These are phyloP conservation scores for Philypnodon macrostomus DNA, from an alignment of 2,797 vertebrate genomes.

Conservation along the genomic window DNA sequence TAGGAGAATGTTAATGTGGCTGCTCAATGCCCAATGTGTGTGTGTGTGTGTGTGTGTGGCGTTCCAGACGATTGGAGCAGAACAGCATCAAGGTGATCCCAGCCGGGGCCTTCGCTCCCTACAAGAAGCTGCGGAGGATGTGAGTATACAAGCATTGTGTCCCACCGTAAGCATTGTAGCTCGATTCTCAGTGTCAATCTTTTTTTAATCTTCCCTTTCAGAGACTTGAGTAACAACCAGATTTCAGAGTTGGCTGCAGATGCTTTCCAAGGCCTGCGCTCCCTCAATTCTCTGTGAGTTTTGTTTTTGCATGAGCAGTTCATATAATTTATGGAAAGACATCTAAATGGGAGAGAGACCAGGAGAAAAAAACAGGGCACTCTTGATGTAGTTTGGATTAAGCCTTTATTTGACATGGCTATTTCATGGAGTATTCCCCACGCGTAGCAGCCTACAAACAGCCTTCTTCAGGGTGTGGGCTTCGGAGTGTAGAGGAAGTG, in stretches of 20 bases:
- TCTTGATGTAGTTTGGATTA: no score
- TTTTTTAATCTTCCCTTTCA: conserved; percentile 30
- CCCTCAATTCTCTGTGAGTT: conserved; percentile 93
- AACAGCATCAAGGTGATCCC: conserved; percentile 97
- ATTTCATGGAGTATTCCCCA: no score
- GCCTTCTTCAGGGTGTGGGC: no score
- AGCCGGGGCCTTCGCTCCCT: conserved; percentile 93
- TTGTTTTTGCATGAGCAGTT: background rate
- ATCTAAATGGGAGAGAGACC: background rate
- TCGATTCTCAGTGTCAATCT: conserved; percentile 11
- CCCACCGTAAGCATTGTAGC: conserved; percentile 7
- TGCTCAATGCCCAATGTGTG: conserved; percentile 45
- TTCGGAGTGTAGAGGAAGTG: no score
- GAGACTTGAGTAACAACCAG: conserved; percentile 97
- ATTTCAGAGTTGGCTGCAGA: conserved; percentile 94
- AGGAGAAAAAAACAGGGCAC: no score
- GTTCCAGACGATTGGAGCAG: conserved; percentile 93
- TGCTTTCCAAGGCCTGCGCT: conserved; percentile 93
- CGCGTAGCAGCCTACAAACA: no score
- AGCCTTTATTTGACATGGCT: no score
- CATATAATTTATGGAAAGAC: background rate
- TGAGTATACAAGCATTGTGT: conserved; percentile 72
- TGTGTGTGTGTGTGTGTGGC: conserved; percentile 65
- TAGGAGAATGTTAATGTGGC: conserved; percentile 52
- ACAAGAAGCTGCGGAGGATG: conserved; percentile 97